Base-by-base conservation (phyloP, 2,797 vertebrate genomes). In the Pseudomugil tenellus region DNA sequence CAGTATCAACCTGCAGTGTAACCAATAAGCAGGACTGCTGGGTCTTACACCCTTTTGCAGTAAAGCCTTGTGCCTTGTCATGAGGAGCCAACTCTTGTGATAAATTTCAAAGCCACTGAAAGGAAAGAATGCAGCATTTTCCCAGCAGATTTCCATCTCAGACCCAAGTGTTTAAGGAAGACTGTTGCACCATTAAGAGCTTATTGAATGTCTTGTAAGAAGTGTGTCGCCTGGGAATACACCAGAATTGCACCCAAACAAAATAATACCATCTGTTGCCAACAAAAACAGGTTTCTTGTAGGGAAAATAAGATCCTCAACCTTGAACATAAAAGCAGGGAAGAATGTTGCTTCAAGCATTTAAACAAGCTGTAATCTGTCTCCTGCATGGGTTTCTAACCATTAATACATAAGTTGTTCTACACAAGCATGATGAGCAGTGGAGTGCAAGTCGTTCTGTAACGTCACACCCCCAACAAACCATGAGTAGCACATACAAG, bases 1-100 rank as follows among this genome's bases (percentile, higher is more conserved):
- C 64, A 4, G 74, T 75, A 85, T 91, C 85, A 85, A 79, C 78
- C 77, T 28, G 63, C 77, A 70, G 83, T 79, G 76, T 67, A 65
- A 55, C 80, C 72, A 77, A 67, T 80, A 79, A 85, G 74, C 76
- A 74, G 58, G 37, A 57, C 56, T 14, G 62, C 67, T 73, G 28
- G 59, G 73, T 58, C 75, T 81, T 76, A 84, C 81, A 70, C 78
- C 81, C 78, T 73, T 83, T 86, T 73, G 63, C 74, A 54, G 68
- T 69, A 70, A 80, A 67, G 56, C 34, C 51, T 49, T 25, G 43
- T 41, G 55, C 59, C 56, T 59, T 63, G 68, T 65, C 51, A 62
- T 46, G 58, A 80, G 78, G 81, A 79, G 76, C 48, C 34, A 67
- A 62, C 74, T 67, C 60, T 69, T 32, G 46, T 58, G 71, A 81